Base-by-base conservation (phyloP, 2,113 vertebrate genomes). In the Rhinolophus sinicus region DNA sequence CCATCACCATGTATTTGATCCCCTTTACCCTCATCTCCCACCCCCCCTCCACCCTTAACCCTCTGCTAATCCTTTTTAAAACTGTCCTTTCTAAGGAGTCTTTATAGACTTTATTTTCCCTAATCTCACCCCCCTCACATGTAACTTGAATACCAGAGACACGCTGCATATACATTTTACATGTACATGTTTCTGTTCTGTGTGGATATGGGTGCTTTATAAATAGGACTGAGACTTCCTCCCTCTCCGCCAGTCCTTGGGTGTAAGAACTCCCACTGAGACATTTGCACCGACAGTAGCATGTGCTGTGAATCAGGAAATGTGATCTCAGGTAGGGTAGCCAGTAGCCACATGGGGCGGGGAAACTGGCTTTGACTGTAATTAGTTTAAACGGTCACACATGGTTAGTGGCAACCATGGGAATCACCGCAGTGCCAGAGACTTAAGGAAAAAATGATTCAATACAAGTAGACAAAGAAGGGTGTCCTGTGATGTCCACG, bases 81-180 rank as follows among this genome's bases (percentile, higher is more conserved):
- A 15, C 12, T 16, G 3, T 35, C 38, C 4, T 92, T 38, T 44
- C 12, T 30, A 24, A 30, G 24, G 4, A 11, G 28, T 4, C 15
- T 8, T 18, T 47, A 44, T 9, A 22, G 15, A 64, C 22, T 35
- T 44, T 15, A 2, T 73, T 18, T 64, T n/a, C 54, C 19, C 8
- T 72, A 18, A 62, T 9, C 28, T 22, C 40, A 24, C 12, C 9
- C 7, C 22, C 12, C 1, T 28, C 18, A 16, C 30, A 19, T 16
- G 26, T 50, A 62, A 38, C 52, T 62, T 52, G 26, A 26, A 38
- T 9, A 24, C 40, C 19, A 18, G 19, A 26, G 8, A 24, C 11
- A 14, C 1, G 33, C 56, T 3, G 1, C 11, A 0, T n/a, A 10
- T 6, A 19, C 10, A 3, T 33, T 47, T n/a, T 7, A 28, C 28